Conservation (phyloP, 2,888 invertebrate genomes). For the Hirtodrosophila cameraria region DNA sequence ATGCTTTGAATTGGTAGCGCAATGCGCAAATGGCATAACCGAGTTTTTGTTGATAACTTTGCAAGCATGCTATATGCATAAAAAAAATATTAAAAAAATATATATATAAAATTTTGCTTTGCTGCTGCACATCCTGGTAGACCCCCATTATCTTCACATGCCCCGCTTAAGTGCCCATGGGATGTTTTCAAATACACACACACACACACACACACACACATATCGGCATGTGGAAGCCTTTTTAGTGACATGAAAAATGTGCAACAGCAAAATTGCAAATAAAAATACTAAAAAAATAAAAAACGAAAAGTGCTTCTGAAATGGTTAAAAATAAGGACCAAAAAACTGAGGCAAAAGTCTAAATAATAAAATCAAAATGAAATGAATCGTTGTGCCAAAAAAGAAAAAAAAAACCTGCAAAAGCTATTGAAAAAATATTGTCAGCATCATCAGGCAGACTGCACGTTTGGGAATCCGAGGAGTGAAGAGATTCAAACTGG, state of each 20-base stretch:
- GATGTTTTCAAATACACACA: constrained; percentile 25
- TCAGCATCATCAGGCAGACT: constrained; percentile 50
- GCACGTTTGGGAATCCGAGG: neutral
- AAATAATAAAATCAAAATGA: constrained; percentile 79
- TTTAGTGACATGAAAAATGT: constrained; percentile 80
- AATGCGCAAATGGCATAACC: neutral
- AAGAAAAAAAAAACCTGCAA: constrained; percentile 47
- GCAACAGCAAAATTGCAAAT: constrained; percentile 39
- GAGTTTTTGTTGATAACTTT: neutral
- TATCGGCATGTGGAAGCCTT: constrained; percentile 58
- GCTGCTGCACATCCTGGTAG: too few species aligned
- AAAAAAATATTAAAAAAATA: constrained; percentile 10
- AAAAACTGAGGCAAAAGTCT: constrained; percentile 32
- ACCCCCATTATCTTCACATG: too few species aligned
- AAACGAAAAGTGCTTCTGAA: constrained; percentile 12
- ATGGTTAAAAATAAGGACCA: constrained; percentile 14
- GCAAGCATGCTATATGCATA: constrained; percentile 49
- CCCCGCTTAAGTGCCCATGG: constrained; percentile 10
- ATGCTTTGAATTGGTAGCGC: neutral
- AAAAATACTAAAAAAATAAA: constrained; percentile 9
- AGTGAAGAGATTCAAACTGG: constrained; percentile 3
- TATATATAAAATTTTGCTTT: too few species aligned
- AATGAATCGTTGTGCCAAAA: constrained; percentile 67
- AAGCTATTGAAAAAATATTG: constrained; percentile 75
- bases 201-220: constrained; percentile 1